These are phyloP conservation scores for Falco columbarius DNA, from an alignment of 2,797 vertebrate species.

Conservation along the genomic window DNA sequence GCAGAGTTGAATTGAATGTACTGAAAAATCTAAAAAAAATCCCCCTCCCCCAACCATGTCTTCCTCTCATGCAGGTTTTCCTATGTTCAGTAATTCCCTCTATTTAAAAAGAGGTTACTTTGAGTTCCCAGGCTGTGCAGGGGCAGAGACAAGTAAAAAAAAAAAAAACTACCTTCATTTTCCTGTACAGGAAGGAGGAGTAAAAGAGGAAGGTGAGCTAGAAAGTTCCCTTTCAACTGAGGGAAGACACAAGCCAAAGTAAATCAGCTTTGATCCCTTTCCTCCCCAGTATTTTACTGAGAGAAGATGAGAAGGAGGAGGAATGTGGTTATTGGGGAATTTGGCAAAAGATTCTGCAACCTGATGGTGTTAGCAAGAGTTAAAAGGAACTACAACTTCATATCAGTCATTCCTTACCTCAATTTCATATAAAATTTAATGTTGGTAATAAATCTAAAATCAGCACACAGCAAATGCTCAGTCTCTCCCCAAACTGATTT, in stretches of 20 bases:
- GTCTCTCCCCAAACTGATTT: rapidly evolving
- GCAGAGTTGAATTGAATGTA: neutral
- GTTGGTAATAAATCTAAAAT: neutral
- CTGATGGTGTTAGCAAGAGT: neutral
- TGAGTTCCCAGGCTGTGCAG: neutral
- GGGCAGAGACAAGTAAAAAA: neutral
- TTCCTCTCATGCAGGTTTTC: too few species aligned
- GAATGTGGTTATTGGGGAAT: neutral
- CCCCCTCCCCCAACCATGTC: too few species aligned
- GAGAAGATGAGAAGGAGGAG: neutral
- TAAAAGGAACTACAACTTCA: neutral
- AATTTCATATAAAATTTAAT: neutral
- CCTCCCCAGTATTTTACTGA: neutral
- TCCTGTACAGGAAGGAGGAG: neutral
- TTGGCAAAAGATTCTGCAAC: neutral
- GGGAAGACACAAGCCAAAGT: neutral
- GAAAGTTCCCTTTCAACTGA: neutral
- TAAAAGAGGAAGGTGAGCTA: neutral
- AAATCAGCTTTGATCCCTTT: neutral
- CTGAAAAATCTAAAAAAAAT: neutral
- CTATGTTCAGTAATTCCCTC: neutral
- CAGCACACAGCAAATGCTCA: neutral
- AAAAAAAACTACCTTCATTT: neutral
- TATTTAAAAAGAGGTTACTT: neutral
- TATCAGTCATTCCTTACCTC: neutral